Evolutionary conservation across 1,140 invertebrate genomes (phyloP), one percentile per base, ranked within the genome.

Genomic region (Pseudomyrmex flavicornis): DNA sequence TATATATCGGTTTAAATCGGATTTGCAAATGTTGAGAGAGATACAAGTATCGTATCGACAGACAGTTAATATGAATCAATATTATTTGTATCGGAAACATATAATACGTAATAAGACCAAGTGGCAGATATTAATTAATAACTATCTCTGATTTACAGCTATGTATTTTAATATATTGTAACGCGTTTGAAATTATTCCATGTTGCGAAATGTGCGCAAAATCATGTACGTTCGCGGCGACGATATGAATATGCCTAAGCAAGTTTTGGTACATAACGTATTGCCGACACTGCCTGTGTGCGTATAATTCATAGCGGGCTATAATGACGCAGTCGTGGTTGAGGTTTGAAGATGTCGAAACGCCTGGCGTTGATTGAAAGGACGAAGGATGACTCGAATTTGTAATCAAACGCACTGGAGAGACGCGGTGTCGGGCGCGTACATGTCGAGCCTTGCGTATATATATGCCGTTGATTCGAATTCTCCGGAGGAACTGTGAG

Each of bases 371-470:
- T 80, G 76, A 80, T 80, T 87, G 85, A 87, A 88, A 88, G 86
- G 85, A 79, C 85, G 86, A 88, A 88, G 85, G 83, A 80, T 87
- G 86, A 88, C 86, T 87, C 85, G 86, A 88, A 88, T 87, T 86
- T 72, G 86, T 86, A 88, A 88, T 88, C 80, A 88, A 80, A 84
- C 86, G 85, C 62, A 46, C 63, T 59, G 22, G 65, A 80, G 77
- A 80, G 82, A 54, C 44, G 22, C 17, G 58, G 26, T n/a, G 68
- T 15, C 66, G n/a, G 50, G 35, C 35, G 35, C 35, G 5, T 59
- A 75, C 35, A 63, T 46, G 68, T 80, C 62, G 59, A 58, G 65
- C 65, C 65, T 79, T 52, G 44, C 58, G 63, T 69, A 52, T 35
- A 35, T 35, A 35, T 35, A 5, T 66, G 54, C 44, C 58, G 76